Conservation (phyloP, 2,113 vertebrate genomes). For the Dicaeum eximium region DNA sequence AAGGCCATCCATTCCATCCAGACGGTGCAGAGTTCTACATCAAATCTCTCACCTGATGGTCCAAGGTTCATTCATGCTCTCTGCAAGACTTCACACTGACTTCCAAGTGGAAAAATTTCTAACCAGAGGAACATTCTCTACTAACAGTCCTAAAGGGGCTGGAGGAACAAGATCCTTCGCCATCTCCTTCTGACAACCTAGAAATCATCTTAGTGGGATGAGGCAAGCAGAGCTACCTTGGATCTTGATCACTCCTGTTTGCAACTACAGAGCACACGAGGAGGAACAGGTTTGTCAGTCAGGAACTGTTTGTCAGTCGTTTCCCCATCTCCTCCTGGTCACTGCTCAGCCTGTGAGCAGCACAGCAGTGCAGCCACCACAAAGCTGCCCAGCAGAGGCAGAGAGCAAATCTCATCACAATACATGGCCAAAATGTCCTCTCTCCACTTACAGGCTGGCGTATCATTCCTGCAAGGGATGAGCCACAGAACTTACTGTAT, state of each 20-base stretch:
- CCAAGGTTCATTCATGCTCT: background rate
- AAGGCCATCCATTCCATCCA: background rate
- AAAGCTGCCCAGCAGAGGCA: background rate
- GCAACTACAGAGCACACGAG: background rate
- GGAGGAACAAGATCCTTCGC: background rate
- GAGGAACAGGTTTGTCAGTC: background rate
- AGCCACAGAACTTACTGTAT: background rate
- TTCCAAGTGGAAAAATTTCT: background rate
- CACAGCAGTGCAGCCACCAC: background rate
- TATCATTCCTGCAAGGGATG: fast-evolving
- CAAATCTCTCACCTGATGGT: background rate
- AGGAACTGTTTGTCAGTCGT: background rate
- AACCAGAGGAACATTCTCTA: background rate
- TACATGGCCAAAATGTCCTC: background rate
- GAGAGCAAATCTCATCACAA: background rate
- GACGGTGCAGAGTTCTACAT: background rate
- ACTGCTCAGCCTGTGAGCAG: background rate
- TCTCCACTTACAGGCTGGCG: background rate
- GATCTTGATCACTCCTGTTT: fast-evolving
- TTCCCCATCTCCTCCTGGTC: background rate
- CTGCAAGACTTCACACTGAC: background rate
- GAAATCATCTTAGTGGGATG: background rate
- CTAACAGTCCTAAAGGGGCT: background rate
- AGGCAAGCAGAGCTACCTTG: background rate
- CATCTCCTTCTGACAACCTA: background rate